Conservation (phyloP, 2,888 invertebrate genomes). For the Willowsia nigromaculata region DNA sequence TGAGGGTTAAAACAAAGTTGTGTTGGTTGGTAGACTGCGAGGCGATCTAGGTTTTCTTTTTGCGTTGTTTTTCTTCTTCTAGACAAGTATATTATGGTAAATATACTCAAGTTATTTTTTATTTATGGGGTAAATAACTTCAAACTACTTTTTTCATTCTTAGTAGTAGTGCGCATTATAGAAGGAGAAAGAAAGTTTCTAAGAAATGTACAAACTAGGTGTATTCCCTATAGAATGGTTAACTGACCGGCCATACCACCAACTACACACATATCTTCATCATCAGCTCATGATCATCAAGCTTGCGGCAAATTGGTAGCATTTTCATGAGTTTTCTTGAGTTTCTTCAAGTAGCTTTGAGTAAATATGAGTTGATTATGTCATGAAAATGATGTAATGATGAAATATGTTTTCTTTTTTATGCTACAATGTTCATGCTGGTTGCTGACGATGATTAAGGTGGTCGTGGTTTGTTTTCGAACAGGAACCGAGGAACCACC, state of each 20-base stretch:
- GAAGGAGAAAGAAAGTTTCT: background rate
- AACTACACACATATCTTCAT: background rate
- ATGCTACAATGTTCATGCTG: background rate
- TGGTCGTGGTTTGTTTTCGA: conserved; percentile 25
- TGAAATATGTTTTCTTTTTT: conserved; percentile 5
- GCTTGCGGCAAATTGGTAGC: background rate
- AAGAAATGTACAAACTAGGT: no score
- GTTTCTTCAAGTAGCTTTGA: background rate
- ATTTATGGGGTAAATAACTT: conserved; percentile 30
- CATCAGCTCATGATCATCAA: background rate
- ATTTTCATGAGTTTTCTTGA: background rate
- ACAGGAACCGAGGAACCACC: background rate
- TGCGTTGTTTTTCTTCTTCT: background rate
- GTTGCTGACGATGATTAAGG: background rate
- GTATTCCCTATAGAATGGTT: background rate
- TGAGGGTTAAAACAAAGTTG: background rate
- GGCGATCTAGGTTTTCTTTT: conserved; percentile 24
- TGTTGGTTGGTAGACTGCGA: background rate
- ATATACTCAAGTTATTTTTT: background rate
- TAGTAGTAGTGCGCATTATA: background rate
- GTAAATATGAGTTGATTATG: conserved; percentile 32
- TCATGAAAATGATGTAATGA: conserved; percentile 40
- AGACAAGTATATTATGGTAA: background rate
- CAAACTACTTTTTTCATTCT: background rate
- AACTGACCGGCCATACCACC: background rate